Percentiles rank a stretch among this genome's conserved stretches.
Evolutionary conservation across 2,797 vertebrate genomes (phyloP).

Genomic region (Scarus forsteni): DNA sequence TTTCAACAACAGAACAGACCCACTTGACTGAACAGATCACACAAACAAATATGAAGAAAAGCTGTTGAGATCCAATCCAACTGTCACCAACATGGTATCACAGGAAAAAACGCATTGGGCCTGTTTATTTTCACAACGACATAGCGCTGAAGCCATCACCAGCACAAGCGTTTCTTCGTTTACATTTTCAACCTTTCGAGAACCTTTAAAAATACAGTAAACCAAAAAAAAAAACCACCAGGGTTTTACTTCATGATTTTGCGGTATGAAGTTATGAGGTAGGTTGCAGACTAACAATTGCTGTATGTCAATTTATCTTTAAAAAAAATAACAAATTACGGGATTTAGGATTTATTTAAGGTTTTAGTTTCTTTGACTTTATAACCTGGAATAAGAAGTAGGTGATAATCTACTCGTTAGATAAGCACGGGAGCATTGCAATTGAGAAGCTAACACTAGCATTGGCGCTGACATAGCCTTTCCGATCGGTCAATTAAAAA

Average conservation of each 20-base stretch:
- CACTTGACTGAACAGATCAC: too few species aligned
- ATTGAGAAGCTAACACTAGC: constrained; percentile 37
- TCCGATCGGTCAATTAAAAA: constrained; percentile 63
- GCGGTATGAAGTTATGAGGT: background rate
- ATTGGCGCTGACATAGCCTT: constrained; percentile 42
- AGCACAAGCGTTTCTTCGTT: background rate
- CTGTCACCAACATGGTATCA: constrained; percentile 67
- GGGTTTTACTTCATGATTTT: background rate
- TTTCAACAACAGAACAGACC: background rate
- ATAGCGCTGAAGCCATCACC: constrained; percentile 23
- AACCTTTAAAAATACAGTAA: too few species aligned
- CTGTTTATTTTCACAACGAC: constrained; percentile 46
- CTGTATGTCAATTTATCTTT: too few species aligned
- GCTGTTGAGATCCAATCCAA: constrained; percentile 21
- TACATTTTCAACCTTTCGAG: fast-evolving
- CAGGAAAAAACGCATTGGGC: constrained; percentile 70
- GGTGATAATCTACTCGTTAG: background rate
- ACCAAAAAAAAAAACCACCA: background rate
- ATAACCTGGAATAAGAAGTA: fast-evolving
- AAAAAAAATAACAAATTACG: too few species aligned
- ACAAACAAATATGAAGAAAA: background rate
- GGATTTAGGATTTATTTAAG: too few species aligned
- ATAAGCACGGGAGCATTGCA: constrained; percentile 1
- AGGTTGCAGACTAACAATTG: background rate
- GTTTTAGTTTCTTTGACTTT: too few species aligned